phyloP scores from a whole-genome alignment of 2,797 vertebrate genomes.

The Coccyzus lansbergi region DNA sequence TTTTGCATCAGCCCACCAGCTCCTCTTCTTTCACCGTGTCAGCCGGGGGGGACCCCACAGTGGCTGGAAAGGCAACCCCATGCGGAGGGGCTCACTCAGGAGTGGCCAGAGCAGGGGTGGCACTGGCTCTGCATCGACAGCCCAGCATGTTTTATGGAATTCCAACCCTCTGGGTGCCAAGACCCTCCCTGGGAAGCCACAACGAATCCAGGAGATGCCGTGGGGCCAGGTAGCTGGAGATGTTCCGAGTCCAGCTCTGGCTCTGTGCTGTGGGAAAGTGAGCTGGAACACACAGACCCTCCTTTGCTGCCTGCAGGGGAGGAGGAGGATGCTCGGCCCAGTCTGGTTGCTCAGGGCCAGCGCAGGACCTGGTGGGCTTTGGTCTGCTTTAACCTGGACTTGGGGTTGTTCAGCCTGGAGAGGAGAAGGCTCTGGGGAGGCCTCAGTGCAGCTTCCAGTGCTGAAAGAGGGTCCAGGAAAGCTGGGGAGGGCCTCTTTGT shows the following conservation, averaged over 20 bases:
- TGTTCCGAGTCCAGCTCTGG: background rate
- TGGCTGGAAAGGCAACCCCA: background rate
- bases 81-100: fast-evolving
- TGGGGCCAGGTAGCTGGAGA: background rate
- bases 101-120: background rate
- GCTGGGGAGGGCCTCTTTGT: too few species aligned
- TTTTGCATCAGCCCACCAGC: background rate
- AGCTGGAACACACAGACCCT: fast-evolving
- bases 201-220: fast-evolving
- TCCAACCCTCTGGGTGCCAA: fast-evolving
- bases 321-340: background rate
- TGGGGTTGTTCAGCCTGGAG: too few species aligned
- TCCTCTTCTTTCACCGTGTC: background rate
- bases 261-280: fast-evolving
- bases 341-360: background rate
- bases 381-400: background rate
- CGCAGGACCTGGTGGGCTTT: background rate
- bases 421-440: too few species aligned
- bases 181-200: background rate
- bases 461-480: too few species aligned
- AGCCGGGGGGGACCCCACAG: background rate
- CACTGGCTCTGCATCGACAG: fast-evolving
- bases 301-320: background rate
- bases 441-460: too few species aligned
- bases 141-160: fast-evolving